phyloP scores from a whole-genome alignment of 2,797 vertebrate genomes.

The Lepus townsendii region DNA sequence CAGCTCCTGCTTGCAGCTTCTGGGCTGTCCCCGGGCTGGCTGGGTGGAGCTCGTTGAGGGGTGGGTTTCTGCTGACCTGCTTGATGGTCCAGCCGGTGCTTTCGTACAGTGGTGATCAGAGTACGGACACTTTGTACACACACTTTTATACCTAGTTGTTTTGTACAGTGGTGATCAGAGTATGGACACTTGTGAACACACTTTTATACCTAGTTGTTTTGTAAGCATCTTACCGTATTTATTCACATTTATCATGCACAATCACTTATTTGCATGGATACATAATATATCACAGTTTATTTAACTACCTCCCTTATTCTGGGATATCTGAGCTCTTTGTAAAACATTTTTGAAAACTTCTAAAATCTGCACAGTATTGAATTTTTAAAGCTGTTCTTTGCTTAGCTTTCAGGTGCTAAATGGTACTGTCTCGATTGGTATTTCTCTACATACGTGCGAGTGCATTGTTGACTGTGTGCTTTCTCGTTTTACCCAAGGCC shows the following conservation, averaged over 20 bases:
- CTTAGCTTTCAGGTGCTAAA: slow-evolving; percentile 1
- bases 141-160: neutral
- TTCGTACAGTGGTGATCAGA: neutral
- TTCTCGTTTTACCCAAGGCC: neutral
- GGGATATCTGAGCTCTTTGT: slow-evolving; percentile 4
- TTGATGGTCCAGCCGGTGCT: neutral
- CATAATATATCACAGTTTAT: neutral
- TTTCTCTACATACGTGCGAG: neutral
- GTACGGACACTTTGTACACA: neutral
- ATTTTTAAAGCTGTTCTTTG: slow-evolving; percentile 39
- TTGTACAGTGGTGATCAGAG: neutral
- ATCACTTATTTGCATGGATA: neutral
- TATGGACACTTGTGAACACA: neutral
- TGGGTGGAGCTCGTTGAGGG: neutral
- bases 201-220: neutral
- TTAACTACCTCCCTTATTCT: slow-evolving; percentile 15
- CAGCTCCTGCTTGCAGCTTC: neutral
- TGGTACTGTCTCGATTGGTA: neutral
- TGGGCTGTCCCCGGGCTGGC: accelerated
- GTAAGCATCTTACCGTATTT: neutral
- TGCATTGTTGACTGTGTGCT: neutral
- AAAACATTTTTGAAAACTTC: neutral
- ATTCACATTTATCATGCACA: neutral
- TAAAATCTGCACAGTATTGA: slow-evolving; percentile 20
- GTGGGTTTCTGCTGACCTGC: neutral